These are phyloP conservation scores for Tachuris rubrigastra DNA, from an alignment of 2,113 vertebrate species.

Conservation along the genomic window DNA sequence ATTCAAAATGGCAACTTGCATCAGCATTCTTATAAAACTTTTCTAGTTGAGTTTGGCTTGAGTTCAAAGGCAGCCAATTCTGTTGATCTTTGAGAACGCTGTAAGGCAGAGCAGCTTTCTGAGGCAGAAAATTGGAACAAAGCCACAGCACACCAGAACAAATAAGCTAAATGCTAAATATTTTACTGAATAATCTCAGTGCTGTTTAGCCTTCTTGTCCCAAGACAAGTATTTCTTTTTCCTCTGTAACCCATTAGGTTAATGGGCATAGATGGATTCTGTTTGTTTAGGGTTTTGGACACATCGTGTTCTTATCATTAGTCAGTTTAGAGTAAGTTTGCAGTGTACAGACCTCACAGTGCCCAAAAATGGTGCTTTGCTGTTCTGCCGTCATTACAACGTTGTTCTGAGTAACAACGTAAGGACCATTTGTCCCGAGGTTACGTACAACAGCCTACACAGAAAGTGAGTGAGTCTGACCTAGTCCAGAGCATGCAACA, in stretches of 20 bases:
- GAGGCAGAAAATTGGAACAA: neutral
- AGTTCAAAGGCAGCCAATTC: neutral
- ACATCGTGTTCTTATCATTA: neutral
- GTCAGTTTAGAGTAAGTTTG: constrained; percentile 3
- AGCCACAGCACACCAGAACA: neutral
- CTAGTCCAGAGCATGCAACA: neutral
- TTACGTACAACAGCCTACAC: neutral
- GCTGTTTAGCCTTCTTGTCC: neutral
- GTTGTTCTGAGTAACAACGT: neutral
- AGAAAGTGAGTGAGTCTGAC: neutral
- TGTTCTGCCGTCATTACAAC: neutral
- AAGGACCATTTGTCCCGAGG: neutral
- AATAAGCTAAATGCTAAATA: neutral
- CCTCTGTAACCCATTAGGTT: neutral
- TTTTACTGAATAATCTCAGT: neutral
- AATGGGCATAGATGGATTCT: neutral
- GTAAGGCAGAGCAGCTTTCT: neutral
- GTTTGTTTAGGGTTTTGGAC: neutral
- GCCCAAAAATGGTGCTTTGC: neutral
- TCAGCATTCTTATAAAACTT: neutral
- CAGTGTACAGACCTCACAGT: neutral
- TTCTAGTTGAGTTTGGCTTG: neutral
- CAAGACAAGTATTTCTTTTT: neutral
- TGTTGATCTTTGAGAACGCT: neutral
- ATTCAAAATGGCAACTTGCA: neutral